Evolutionary conservation across 2,113 vertebrate species (phyloP).

Genomic region (Hemichromis elongatus): DNA sequence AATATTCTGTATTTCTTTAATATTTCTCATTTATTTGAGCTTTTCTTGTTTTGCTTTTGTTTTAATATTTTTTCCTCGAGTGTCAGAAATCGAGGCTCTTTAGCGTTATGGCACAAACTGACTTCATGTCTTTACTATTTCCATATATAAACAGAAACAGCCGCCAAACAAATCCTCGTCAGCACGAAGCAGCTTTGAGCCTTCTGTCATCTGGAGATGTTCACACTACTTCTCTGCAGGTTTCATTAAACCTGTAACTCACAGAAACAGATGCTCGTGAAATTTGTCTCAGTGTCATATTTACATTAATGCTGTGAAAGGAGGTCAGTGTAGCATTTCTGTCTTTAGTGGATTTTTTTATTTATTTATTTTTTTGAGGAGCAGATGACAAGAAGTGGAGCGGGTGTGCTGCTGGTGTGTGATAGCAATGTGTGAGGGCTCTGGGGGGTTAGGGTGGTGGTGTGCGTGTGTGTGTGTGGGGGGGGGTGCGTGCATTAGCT

Average conservation of each 20-base stretch:
- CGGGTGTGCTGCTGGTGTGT: conserved; percentile 39
- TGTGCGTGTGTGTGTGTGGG: too few relatives aligned
- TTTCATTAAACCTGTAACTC: conserved; percentile 5
- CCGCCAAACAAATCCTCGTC: background rate
- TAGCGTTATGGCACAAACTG: background rate
- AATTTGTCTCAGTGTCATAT: conserved; percentile 1
- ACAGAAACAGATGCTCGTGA: background rate
- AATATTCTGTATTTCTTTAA: background rate
- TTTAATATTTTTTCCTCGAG: background rate
- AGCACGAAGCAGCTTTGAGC: background rate
- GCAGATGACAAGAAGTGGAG: conserved; percentile 28
- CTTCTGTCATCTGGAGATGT: background rate
- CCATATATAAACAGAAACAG: background rate
- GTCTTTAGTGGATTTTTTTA: background rate
- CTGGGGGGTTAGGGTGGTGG: background rate
- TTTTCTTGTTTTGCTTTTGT: background rate
- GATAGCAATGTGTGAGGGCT: conserved; percentile 47
- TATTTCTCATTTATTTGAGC: background rate
- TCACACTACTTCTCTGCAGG: conserved; percentile 2
- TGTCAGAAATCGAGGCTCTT: background rate
- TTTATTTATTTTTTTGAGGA: background rate
- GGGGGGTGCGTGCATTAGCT: conserved; percentile 44
- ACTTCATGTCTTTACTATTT: background rate
- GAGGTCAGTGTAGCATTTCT: conserved; percentile 23
- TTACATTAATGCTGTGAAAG: conserved; percentile 20